Percentiles rank a stretch among this genome's conserved stretches.
Conservation (phyloP, 2,113 vertebrate genomes). For the Chloropsis cyanopogon region DNA sequence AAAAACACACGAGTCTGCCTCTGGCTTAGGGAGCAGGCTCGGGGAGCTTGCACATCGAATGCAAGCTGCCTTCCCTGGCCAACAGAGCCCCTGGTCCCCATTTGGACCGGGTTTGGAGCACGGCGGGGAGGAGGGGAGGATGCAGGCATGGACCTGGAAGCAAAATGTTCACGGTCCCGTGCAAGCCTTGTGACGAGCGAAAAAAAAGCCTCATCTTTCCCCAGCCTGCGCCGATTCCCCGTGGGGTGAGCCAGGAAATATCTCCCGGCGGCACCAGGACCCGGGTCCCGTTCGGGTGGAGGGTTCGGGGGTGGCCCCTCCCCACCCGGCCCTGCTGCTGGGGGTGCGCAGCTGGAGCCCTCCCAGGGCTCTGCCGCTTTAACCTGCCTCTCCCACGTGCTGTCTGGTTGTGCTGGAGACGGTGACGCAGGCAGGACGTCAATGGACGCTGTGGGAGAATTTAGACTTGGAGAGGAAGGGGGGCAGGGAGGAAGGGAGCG, state of each 20-base stretch:
- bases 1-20: neutral
- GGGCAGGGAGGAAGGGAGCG: slow-evolving; percentile 37
- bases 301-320: neutral
- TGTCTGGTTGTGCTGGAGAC: slow-evolving; percentile 78
- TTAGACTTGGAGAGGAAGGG: slow-evolving; percentile 57
- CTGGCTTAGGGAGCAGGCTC: neutral
- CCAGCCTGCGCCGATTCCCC: fast-evolving
- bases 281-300: fast-evolving
- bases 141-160: neutral
- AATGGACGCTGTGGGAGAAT: slow-evolving; percentile 76
- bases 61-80: neutral
- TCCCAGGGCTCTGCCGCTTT: slow-evolving; percentile 64
- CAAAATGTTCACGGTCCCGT: neutral
- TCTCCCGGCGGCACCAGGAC: neutral
- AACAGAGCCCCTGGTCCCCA: neutral
- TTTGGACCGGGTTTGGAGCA: neutral
- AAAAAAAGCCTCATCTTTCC: neutral
- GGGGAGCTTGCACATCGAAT: fast-evolving
- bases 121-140: neutral
- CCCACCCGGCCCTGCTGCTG: neutral
- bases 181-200: neutral
- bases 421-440: slow-evolving; percentile 79
- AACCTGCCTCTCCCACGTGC: slow-evolving; percentile 74
- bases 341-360: slow-evolving; percentile 2
- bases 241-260: neutral